Evolutionary conservation across 1,140 invertebrate genomes (phyloP).

Genomic region (Aphidius gifuensis): DNA sequence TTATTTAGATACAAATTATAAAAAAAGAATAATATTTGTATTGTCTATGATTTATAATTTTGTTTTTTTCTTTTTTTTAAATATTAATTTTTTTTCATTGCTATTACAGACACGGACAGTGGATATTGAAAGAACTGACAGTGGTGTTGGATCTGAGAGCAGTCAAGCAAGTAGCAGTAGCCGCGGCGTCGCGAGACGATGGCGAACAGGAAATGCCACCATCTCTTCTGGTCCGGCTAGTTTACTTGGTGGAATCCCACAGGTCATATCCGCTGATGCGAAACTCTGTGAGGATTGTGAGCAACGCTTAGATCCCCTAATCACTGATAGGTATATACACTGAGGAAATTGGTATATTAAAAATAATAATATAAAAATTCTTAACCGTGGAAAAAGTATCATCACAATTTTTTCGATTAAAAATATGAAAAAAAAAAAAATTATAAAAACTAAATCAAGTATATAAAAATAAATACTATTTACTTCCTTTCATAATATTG

Average conservation of each 20-base stretch:
- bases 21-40: neutral
- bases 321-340: constrained; percentile 46
- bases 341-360: too few relatives aligned
- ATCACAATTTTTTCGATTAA: neutral
- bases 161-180: constrained; percentile 76
- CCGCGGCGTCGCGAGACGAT: constrained; percentile 43
- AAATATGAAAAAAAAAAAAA: neutral
- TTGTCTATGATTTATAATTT: neutral
- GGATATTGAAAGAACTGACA: constrained; percentile 85
- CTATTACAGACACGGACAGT: constrained; percentile 48
- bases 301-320: constrained; percentile 47
- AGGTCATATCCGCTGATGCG: constrained; percentile 44
- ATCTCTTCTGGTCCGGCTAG: constrained; percentile 39
- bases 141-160: constrained; percentile 89
- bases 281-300: constrained; percentile 53
- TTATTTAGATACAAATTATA: neutral
- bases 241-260: constrained; percentile 41
- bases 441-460: too few relatives aligned
- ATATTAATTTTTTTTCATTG: constrained; percentile 20
- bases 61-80: too few relatives aligned
- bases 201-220: constrained; percentile 40
- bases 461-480: too few relatives aligned
- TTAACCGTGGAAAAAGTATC: too few relatives aligned
- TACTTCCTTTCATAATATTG: too few relatives aligned
- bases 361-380: too few relatives aligned